Percentiles rank a stretch among this genome's conserved stretches.
Conservation (phyloP, 2,797 vertebrate genomes). For the Synanceia verrucosa region DNA sequence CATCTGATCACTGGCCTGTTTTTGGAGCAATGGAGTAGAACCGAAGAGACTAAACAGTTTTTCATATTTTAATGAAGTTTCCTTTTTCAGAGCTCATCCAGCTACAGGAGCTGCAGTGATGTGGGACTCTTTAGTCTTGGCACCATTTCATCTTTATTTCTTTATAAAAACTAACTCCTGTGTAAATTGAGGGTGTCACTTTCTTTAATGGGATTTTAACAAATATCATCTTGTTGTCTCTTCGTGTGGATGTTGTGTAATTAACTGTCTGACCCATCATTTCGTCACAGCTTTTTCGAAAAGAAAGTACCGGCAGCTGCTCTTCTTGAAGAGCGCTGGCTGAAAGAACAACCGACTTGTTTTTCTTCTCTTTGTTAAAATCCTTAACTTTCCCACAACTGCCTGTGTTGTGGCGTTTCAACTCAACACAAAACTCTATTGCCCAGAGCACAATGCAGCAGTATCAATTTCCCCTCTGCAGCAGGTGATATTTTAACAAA, state of each 20-base stretch:
- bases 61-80: slow-evolving; percentile 79
- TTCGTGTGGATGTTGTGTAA: slow-evolving; percentile 16
- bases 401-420: slow-evolving; percentile 72
- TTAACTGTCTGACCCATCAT: slow-evolving; percentile 39
- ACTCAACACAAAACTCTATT: slow-evolving; percentile 63
- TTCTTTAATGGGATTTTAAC: slow-evolving; percentile 62
- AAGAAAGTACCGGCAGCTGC: slow-evolving; percentile 13
- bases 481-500: slow-evolving; percentile 89
- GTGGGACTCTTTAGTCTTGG: slow-evolving; percentile 37
- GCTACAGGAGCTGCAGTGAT: background rate
- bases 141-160: slow-evolving; percentile 57
- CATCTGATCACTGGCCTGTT: slow-evolving; percentile 75
- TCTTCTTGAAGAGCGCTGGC: slow-evolving; percentile 14
- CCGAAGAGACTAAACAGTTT: slow-evolving; percentile 77
- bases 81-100: slow-evolving; percentile 44
- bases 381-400: slow-evolving; percentile 60
- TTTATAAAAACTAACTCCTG: slow-evolving; percentile 48
- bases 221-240: slow-evolving; percentile 52
- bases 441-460: slow-evolving; percentile 76
- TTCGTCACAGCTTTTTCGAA: slow-evolving; percentile 27
- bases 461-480: slow-evolving; percentile 87
- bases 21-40: slow-evolving; percentile 78
- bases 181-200: slow-evolving; percentile 66
- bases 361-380: slow-evolving; percentile 33
- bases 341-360: slow-evolving; percentile 27